These are phyloP conservation scores for Drosophila tsacasi DNA, from an alignment of 1,140 invertebrate species.

Conservation along the genomic window DNA sequence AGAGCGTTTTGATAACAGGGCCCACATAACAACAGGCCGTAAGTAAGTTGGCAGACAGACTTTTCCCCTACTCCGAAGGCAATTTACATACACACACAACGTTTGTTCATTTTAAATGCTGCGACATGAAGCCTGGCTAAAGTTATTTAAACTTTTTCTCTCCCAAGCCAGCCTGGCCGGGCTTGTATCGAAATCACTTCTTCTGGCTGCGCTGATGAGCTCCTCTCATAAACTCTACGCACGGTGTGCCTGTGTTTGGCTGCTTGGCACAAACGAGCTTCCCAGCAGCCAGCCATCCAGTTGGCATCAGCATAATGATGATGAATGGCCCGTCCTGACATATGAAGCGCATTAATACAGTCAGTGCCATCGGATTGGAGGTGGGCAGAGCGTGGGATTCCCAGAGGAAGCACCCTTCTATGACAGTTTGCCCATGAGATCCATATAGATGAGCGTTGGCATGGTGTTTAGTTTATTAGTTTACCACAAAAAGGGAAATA, in stretches of 20 bases:
- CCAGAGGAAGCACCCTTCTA: constrained; percentile 9
- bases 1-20: constrained; percentile 56
- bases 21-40: constrained; percentile 30
- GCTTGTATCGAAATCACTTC: constrained; percentile 43
- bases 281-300: constrained; percentile 43
- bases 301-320: constrained; percentile 63
- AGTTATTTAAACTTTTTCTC: constrained; percentile 61
- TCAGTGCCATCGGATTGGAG: constrained; percentile 38
- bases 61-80: neutral
- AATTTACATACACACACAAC: constrained; percentile 46
- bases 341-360: constrained; percentile 63
- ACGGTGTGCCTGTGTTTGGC: constrained; percentile 6
- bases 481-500: neutral
- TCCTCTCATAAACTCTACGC: constrained; percentile 47
- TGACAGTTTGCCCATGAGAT: constrained; percentile 30
- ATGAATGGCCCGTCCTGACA: constrained; percentile 54
- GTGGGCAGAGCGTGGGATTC: constrained; percentile 1
- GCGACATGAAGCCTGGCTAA: constrained; percentile 50
- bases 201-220: constrained; percentile 51
- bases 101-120: constrained; percentile 64
- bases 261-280: constrained; percentile 37
- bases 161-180: neutral
- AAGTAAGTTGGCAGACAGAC: constrained; percentile 30
- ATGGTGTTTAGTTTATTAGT: neutral
- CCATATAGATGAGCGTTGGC: constrained; percentile 15